Conservation (phyloP, 2,888 invertebrate genomes). For the Andricus curvator region DNA sequence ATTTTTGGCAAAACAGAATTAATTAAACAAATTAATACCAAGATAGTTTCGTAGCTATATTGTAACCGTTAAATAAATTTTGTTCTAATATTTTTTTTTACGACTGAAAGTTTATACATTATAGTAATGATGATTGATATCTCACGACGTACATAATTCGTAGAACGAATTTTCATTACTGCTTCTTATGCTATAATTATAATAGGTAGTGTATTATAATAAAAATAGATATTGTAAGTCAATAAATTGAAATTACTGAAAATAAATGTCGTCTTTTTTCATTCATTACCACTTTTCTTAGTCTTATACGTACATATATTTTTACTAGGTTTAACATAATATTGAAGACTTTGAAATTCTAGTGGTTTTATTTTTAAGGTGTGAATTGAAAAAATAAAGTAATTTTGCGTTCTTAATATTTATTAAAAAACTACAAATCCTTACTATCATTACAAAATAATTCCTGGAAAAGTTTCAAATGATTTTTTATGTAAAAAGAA, state of each 20-base stretch:
- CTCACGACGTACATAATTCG: slow-evolving; percentile 68
- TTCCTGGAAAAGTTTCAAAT: too few relatives aligned
- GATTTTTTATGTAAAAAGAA: too few relatives aligned
- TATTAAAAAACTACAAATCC: too few relatives aligned
- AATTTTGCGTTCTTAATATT: too few relatives aligned
- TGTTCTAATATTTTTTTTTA: slow-evolving; percentile 72
- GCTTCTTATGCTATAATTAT: slow-evolving; percentile 72
- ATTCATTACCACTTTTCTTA: neutral
- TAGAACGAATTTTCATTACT: slow-evolving; percentile 75
- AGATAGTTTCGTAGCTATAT: slow-evolving; percentile 63
- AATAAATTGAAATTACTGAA: slow-evolving; percentile 62
- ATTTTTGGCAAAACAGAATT: slow-evolving; percentile 74
- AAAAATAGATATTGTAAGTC: slow-evolving; percentile 70
- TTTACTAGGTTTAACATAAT: neutral
- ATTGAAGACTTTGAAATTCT: neutral
- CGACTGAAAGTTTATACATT: slow-evolving; percentile 73
- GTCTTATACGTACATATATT: neutral
- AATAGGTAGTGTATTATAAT: slow-evolving; percentile 69
- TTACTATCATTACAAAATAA: too few relatives aligned
- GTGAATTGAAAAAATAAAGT: too few relatives aligned
- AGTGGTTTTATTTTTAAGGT: too few relatives aligned
- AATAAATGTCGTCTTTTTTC: neutral
- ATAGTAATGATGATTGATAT: slow-evolving; percentile 63
- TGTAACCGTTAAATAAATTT: slow-evolving; percentile 64
- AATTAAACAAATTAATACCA: slow-evolving; percentile 57